Base-by-base conservation (phyloP, 2,113 vertebrate genomes). In the Chauna torquata region DNA sequence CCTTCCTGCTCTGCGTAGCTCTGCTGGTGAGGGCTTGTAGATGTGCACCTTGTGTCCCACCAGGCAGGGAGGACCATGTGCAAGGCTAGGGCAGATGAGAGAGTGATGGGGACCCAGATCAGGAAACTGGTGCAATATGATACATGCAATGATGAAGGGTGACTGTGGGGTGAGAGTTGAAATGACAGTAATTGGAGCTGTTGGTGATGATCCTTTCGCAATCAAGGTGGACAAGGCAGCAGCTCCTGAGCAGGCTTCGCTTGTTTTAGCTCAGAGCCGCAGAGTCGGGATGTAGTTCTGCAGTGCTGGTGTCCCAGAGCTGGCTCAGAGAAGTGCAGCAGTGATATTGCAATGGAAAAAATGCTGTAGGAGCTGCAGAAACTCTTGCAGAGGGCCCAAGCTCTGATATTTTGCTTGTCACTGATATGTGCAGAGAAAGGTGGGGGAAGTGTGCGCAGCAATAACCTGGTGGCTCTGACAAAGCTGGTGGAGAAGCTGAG, bases 31-130 rank as follows among this genome's bases (percentile, higher is more conserved):
- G 42, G 64, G 9, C 59, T 72, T 6, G 0, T n/a, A 13, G 45
- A 6, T 28, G 55, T 69, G 38, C 12, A 1, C 7, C 15, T 36
- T 42, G 42, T 14, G 12, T 12, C 24, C 40, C 69, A 4, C 7
- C 12, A 65, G 54, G 10, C 62, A 91, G 54, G 74, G 59, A 71
- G 34, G 22, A 13, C 4, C 34, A 58, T 34, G 19, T 65, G 12
- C 20, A 23, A 66, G 30, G 50, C 34, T 27, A 44, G 69, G 52
- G 14, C 3, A 28, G n/a, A 87, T 12, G 8, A 85, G 36, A 34
- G 8, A 9, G 9, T 0, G 0, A 4, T 24, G 49, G 59, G 22
- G 23, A 54, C 30, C 3, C 19, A 84, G 34, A 30, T 42, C 3
- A 24, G 80, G 27, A 79, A 9, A 19, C 32, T 16, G 2, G 11